phyloP scores from a whole-genome alignment of 2,113 vertebrate genomes.

The Lepisosteus osseus region DNA sequence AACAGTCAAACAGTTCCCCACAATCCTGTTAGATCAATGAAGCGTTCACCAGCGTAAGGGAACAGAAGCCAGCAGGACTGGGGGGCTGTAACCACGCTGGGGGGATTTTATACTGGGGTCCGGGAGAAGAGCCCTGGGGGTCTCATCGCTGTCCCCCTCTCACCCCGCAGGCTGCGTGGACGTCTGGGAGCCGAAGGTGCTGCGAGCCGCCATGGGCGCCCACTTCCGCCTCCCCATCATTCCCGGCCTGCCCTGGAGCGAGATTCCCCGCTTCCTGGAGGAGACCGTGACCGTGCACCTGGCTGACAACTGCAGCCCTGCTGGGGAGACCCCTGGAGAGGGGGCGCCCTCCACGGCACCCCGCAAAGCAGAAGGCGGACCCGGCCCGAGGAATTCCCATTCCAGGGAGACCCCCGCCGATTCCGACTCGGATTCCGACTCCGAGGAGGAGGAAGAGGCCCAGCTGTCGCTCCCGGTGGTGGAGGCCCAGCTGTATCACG shows the following conservation, averaged over 20 bases:
- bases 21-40: no score
- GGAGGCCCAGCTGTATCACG: slow-evolving; percentile 61
- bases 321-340: background rate
- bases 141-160: background rate
- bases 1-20: no score
- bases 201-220: slow-evolving; percentile 91
- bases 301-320: slow-evolving; percentile 62
- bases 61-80: no score
- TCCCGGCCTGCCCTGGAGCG: slow-evolving; percentile 72
- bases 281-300: slow-evolving; percentile 59
- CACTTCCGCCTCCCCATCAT: slow-evolving; percentile 87
- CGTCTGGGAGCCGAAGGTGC: slow-evolving; percentile 91
- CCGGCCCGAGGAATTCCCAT: slow-evolving; percentile 32
- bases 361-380: slow-evolving; percentile 40
- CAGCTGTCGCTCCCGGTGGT: slow-evolving; percentile 49
- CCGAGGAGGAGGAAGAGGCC: slow-evolving; percentile 20
- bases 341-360: slow-evolving; percentile 6
- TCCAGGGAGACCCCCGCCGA: slow-evolving; percentile 25
- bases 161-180: slow-evolving; percentile 84
- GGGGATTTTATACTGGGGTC: background rate
- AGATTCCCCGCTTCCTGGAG: slow-evolving; percentile 65
- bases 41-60: no score
- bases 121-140: background rate
- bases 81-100: no score
- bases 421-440: slow-evolving; percentile 38